These are phyloP conservation scores for Oncorhynchus kisutch DNA, from an alignment of 2,113 vertebrate species.

Conservation along the genomic window DNA sequence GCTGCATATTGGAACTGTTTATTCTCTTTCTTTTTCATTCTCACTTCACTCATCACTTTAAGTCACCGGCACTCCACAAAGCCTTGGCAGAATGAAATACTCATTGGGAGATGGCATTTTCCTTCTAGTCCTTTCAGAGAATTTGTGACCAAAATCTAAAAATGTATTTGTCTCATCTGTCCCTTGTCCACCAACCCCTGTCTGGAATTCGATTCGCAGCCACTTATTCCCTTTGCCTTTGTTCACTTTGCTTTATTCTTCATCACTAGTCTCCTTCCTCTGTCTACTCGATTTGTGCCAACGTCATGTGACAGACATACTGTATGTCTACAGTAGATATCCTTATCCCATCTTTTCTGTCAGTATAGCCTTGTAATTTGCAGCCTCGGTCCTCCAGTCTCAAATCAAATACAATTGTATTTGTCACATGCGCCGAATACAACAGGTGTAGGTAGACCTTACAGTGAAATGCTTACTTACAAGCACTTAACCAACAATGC, in stretches of 20 bases:
- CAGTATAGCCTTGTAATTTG: constrained; percentile 25
- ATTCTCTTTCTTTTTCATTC: constrained; percentile 3
- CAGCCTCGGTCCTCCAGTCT: constrained; percentile 5
- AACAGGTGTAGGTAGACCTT: too few species aligned
- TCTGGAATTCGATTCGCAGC: not conserved
- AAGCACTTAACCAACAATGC: too few species aligned
- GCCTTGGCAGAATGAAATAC: not conserved
- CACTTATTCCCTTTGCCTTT: not conserved
- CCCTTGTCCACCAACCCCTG: not conserved
- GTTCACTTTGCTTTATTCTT: not conserved
- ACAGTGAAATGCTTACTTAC: too few species aligned
- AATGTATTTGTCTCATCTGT: not conserved
- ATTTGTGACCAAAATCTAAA: not conserved
- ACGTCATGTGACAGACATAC: not conserved
- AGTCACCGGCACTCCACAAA: not conserved
- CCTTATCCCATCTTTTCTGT: constrained; percentile 41
- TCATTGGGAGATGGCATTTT: not conserved
- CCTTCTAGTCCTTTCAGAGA: not conserved
- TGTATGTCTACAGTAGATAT: constrained; percentile 4
- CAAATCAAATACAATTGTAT: not conserved
- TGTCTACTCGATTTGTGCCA: not conserved
- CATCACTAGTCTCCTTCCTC: not conserved
- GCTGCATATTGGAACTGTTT: not conserved
- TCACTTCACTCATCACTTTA: not conserved
- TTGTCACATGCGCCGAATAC: too few species aligned